Percentiles rank a stretch among this genome's conserved stretches.
These are phyloP conservation scores for Amyelois transitella DNA, from an alignment of 1,140 invertebrate genomes.

Conservation along the genomic window DNA sequence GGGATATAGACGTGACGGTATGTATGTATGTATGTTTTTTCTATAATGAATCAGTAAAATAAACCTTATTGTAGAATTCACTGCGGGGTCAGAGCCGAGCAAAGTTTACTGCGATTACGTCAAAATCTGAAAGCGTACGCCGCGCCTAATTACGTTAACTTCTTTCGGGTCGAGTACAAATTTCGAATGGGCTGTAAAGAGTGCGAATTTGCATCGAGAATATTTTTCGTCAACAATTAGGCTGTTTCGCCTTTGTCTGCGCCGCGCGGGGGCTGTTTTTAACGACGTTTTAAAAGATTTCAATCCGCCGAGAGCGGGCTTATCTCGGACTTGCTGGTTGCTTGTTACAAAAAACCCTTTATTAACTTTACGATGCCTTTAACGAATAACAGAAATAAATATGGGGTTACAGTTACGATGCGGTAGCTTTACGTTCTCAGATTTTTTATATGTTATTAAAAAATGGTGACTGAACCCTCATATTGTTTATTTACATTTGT, in stretches of 20 bases:
- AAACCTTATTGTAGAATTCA: not conserved
- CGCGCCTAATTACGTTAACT: slow-evolving; percentile 55
- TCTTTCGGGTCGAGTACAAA: slow-evolving; percentile 55
- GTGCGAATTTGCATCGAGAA: slow-evolving; percentile 68
- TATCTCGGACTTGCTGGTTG: slow-evolving; percentile 61
- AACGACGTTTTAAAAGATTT: slow-evolving; percentile 73
- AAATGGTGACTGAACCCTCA: slow-evolving; percentile 3
- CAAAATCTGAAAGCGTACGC: slow-evolving; percentile 28
- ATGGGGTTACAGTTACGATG: slow-evolving; percentile 50
- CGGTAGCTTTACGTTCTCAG: slow-evolving; percentile 46
- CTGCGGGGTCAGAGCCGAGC: not conserved
- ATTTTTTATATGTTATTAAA: slow-evolving; percentile 43
- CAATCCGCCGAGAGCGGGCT: slow-evolving; percentile 46
- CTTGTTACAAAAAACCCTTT: slow-evolving; percentile 68
- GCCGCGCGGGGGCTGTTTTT: slow-evolving; percentile 54
- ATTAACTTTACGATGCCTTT: slow-evolving; percentile 69
- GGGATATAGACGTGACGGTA: too few species aligned
- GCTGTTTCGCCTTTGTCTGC: slow-evolving; percentile 63
- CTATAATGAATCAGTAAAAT: not conserved
- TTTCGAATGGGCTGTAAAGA: slow-evolving; percentile 66
- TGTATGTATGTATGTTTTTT: too few species aligned
- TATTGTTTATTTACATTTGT: not conserved
- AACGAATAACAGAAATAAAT: slow-evolving; percentile 73
- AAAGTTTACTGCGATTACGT: slow-evolving; percentile 15
- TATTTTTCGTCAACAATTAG: slow-evolving; percentile 72